phyloP scores from a whole-genome alignment of 1,140 invertebrate species.

The Scaptodrosophila lebanonensis region DNA sequence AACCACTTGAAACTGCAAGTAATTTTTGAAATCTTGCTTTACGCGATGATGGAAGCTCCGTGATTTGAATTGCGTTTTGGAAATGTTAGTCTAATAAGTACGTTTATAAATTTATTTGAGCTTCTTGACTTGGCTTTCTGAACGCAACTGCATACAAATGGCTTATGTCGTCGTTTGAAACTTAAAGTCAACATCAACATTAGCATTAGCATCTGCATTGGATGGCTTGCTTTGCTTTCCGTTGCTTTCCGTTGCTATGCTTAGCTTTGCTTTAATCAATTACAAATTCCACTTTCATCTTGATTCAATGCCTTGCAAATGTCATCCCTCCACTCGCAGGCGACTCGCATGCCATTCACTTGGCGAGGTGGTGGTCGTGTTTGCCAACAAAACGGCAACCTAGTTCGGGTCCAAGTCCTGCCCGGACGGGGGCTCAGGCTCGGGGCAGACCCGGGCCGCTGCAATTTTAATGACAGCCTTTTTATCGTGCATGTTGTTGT shows the following conservation, averaged over 20 bases:
- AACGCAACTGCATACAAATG: no score
- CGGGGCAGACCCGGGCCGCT: conserved; percentile 25
- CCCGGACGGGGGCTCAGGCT: conserved; percentile 16
- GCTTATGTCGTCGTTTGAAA: no score
- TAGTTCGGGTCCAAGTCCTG: conserved; percentile 39
- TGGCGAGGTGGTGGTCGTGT: conserved; percentile 39
- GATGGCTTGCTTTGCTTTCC: not conserved
- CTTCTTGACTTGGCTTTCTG: no score
- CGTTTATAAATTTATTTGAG: no score
- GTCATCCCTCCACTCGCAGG: not conserved
- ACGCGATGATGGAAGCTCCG: no score
- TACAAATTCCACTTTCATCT: conserved; percentile 65
- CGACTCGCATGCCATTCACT: conserved; percentile 22
- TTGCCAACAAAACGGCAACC: conserved; percentile 62
- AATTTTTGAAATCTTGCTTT: no score
- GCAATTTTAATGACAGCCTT: conserved; percentile 72
- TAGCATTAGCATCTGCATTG: no score
- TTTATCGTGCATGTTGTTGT: conserved; percentile 62
- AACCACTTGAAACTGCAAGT: no score
- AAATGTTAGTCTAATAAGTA: no score
- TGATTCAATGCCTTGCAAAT: conserved; percentile 58
- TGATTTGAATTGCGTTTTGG: no score
- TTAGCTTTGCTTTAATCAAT: conserved; percentile 30
- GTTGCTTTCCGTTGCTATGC: not conserved
- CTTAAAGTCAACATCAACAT: no score